phyloP scores from a whole-genome alignment of 2,888 invertebrate genomes.

The Xestia ashworthii region DNA sequence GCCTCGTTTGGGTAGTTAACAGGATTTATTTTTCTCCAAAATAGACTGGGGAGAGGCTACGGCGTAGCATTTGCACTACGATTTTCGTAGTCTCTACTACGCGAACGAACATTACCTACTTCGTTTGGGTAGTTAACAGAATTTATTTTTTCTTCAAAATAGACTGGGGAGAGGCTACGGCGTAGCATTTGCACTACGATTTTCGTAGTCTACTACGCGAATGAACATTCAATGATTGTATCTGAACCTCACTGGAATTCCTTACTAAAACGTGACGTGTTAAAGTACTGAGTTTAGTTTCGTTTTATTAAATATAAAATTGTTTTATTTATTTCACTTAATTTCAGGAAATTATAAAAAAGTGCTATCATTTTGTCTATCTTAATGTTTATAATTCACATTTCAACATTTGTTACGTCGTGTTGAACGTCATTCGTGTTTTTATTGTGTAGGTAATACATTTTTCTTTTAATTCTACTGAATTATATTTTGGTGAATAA shows the following conservation, averaged over 20 bases:
- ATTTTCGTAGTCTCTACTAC: slow-evolving; percentile 22
- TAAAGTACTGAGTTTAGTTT: neutral
- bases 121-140: neutral
- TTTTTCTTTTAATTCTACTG: neutral
- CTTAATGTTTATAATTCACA: neutral
- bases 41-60: neutral
- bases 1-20: neutral
- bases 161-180: neutral
- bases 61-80: slow-evolving; percentile 1
- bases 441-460: neutral
- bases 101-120: neutral
- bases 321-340: neutral
- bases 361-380: neutral
- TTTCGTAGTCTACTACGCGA: slow-evolving; percentile 14
- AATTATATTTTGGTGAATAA: slow-evolving; percentile 19
- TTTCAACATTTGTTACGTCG: neutral
- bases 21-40: neutral
- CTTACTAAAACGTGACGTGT: neutral
- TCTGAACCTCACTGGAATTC: neutral
- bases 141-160: neutral
- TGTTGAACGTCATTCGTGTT: too few species aligned
- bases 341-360: neutral
- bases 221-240: neutral
- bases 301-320: neutral
- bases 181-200: neutral